Base-by-base conservation (phyloP, 2,888 invertebrate genomes). In the Brassicogethes aeneus region DNA sequence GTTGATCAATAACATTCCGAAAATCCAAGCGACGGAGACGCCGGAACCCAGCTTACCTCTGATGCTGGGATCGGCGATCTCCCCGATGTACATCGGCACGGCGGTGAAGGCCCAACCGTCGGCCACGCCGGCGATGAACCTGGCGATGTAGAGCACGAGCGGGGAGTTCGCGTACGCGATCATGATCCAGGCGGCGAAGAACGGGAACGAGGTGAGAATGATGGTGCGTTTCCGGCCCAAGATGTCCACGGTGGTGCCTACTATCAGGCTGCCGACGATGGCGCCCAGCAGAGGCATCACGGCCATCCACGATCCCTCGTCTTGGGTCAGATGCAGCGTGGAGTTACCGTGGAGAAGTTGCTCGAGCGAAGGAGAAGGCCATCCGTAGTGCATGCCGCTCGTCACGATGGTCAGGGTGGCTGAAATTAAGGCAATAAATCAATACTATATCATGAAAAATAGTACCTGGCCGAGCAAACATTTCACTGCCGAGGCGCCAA, bases 201-300 rank as follows among this genome's bases (percentile, higher is more conserved):
- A 74, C 0, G 81, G 79, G 15, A 55, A 40, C 2, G 79, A 55
- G 0, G 78, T 72, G 16, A 79, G 57, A 14, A 81, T 69, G 14
- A 82, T 70, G 15, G 78, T 76, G 7, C 70, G 71, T 59, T 82
- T 82, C 14, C 83, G 71, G 13, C 84, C 84, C 41, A 79, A 70
- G 45, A 72, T 69, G 60, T 83, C 80, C 36, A 82, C 77, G 43
- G 77, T 66, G 54, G 77, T 70, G n/a, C 79, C 81, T 5, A 79
- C 74, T 15, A 79, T 68, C 2, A 79, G 59, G 8, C 77, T 77
- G 16, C 80, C 81, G 32, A 79, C 60, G 8, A 79, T 71, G 1
- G 78, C 78, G 46, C 80, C 81, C 35, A 82, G 64, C 43, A 81
- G 72, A 61, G 78, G 77, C 58, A 81, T 74, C 33, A 81, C 79